Base-by-base conservation (phyloP, 2,888 invertebrate species). In the Cheiracanthium punctorium region DNA sequence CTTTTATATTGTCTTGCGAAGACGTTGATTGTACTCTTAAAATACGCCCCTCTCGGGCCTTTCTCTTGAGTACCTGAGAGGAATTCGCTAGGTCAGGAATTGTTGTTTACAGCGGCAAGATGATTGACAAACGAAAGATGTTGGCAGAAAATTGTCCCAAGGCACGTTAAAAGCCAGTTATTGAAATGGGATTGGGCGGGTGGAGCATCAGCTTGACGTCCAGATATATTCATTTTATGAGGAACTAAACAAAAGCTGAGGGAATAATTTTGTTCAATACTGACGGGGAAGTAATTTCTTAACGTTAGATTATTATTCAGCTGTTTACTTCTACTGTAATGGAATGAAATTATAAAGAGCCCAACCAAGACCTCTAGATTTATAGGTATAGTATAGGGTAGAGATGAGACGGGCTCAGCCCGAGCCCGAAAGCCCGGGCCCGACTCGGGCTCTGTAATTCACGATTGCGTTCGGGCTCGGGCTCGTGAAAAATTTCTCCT, bases 1-100 rank as follows among this genome's bases (percentile, higher is more conserved):
- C 8, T 8, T 12, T 69, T 29, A 69, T 33, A 69, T 69, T 69
- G 69, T 69, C 69, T 69, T 69, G n/a, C n/a, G n/a, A 33, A 33
- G 69, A 33, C 32, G 20, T 37, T 69, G 69, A 33, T 33, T 69
- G 69, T 33, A 10, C 32, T 30, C 30, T 32, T 32, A 30, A 32
- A 32, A 32, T 30, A 10, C 37, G 37, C 37, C 69, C 33, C 5
- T 33, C 33, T 33, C 30, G 7, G 10, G 29, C 32, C 30, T 32
- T 14, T n/a, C n/a, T n/a, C 65, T 12, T 17, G 29, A 67, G 30
- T 32, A 32, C 17, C 14, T 29, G 1, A n/a, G 4, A 1, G 65
- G 65, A 69, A 69, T 33, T 69, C 20, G n/a, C 69, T 0, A 14
- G 37, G 24, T n/a, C 2, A 20, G 20, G 24, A 58, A 69, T 69